Conservation (phyloP, 1,140 invertebrate genomes). For the Drosophila pallidifrons region DNA sequence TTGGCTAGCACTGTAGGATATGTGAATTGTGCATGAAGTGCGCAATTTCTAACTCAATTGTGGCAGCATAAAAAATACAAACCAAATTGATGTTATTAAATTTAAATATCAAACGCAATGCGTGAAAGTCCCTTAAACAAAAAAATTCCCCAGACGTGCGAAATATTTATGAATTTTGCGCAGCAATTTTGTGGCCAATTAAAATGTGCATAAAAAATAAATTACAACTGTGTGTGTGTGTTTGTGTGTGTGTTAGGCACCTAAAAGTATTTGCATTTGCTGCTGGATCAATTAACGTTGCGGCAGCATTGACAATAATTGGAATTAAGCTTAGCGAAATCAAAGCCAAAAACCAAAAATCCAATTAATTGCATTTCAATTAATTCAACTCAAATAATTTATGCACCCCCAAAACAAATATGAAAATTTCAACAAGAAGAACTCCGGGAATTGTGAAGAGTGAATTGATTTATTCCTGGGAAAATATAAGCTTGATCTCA, state of each 20-base stretch:
- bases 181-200: slow-evolving; percentile 45
- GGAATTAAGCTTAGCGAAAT: slow-evolving; percentile 28
- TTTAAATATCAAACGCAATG: slow-evolving; percentile 23
- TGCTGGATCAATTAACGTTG: slow-evolving; percentile 31
- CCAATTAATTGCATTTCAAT: slow-evolving; percentile 39
- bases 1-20: too few relatives aligned
- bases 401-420: background rate
- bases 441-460: background rate
- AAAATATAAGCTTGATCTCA: too few relatives aligned
- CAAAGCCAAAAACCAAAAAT: slow-evolving; percentile 15
- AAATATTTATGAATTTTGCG: slow-evolving; percentile 34
- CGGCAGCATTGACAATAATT: slow-evolving; percentile 31
- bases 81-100: slow-evolving; percentile 12
- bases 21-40: background rate
- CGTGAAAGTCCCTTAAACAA: background rate
- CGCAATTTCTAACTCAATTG: slow-evolving; percentile 9
- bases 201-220: slow-evolving; percentile 37
- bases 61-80: background rate
- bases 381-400: slow-evolving; percentile 1
- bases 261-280: slow-evolving; percentile 24
- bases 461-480: background rate
- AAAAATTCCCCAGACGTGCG: slow-evolving; percentile 9
- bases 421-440: background rate
- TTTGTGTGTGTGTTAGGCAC: slow-evolving; percentile 13
- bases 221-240: slow-evolving; percentile 1